Conservation (phyloP, 2,113 vertebrate genomes). For the Hydrochoerus hydrochaeris region DNA sequence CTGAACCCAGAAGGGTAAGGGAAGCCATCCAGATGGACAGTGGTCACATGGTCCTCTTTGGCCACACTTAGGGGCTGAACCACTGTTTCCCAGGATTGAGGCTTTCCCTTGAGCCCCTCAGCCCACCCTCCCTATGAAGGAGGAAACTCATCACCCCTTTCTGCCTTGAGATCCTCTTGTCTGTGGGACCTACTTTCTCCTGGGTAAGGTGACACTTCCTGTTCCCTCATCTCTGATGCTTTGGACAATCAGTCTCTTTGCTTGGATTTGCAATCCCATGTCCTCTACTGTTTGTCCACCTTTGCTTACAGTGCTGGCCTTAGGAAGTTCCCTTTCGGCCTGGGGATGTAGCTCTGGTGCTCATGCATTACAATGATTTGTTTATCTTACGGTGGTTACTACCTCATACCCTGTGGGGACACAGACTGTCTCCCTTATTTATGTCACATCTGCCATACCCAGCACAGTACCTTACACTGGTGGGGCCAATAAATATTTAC, state of each 20-base stretch:
- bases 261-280: neutral
- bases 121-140: neutral
- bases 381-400: neutral
- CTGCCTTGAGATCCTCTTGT: neutral
- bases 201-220: neutral
- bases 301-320: neutral
- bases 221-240: neutral
- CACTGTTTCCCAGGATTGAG: neutral
- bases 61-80: too few species aligned
- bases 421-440: constrained; percentile 6
- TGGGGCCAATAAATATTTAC: constrained; percentile 19
- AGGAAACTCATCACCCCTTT: neutral
- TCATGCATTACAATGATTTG: neutral
- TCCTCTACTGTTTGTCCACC: neutral
- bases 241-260: neutral
- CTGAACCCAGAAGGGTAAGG: neutral
- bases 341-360: neutral
- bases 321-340: neutral
- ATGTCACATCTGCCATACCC: neutral
- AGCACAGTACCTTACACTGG: neutral
- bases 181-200: neutral
- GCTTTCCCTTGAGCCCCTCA: neutral
- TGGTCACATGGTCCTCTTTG: neutral
- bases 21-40: neutral
- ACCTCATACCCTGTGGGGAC: neutral